These are phyloP conservation scores for Alligator sinensis DNA, from an alignment of 2,113 vertebrate genomes.

Conservation along the genomic window DNA sequence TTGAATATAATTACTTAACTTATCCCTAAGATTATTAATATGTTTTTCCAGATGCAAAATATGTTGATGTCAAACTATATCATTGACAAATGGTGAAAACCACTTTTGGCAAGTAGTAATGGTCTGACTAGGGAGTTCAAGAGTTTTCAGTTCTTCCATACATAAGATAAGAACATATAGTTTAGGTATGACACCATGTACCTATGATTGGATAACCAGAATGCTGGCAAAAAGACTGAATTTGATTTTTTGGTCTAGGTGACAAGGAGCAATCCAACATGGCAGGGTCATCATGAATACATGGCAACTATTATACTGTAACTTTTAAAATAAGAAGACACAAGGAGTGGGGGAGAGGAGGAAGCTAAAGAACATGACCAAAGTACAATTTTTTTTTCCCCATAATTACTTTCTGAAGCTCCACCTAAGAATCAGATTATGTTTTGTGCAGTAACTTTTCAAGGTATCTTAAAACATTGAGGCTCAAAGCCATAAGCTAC, in stretches of 20 bases:
- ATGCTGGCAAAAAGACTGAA: neutral
- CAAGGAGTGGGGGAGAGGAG: neutral
- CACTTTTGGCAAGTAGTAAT: neutral
- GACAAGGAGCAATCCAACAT: neutral
- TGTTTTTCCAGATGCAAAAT: neutral
- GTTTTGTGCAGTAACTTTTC: neutral
- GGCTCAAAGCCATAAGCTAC: rapidly evolving
- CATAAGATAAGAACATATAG: neutral
- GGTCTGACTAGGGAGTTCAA: neutral
- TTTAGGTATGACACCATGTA: neutral
- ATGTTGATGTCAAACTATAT: neutral
- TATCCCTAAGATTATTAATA: neutral
- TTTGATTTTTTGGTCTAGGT: neutral
- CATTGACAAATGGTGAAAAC: neutral
- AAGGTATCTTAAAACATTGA: neutral
- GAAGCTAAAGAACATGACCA: neutral
- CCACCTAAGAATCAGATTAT: neutral
- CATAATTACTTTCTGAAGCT: neutral
- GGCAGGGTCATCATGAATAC: neutral
- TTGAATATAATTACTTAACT: slow-evolving; percentile 19
- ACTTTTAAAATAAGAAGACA: neutral
- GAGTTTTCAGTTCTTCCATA: neutral
- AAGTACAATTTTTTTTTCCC: neutral
- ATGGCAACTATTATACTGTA: neutral
- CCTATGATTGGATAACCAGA: neutral